A percentile compares a stretch with the other conserved stretches of the same genome.
These are phyloP conservation scores for Anastrepha obliqua DNA, from an alignment of 1,140 invertebrate genomes.

Conservation along the genomic window DNA sequence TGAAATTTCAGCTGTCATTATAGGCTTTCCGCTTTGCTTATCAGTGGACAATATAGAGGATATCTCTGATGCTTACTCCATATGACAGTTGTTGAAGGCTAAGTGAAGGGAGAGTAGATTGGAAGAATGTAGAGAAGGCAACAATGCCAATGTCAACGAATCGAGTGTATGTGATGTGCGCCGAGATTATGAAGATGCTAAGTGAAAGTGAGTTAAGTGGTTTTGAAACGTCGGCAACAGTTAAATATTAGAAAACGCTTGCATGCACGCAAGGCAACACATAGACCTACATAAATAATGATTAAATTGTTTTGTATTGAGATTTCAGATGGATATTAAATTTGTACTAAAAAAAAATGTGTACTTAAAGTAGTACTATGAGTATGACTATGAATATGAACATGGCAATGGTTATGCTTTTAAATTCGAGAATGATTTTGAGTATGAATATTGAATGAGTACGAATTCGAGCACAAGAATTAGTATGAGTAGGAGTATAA, in stretches of 20 bases:
- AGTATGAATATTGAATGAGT: not conserved
- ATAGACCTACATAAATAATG: no score
- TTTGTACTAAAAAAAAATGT: no score
- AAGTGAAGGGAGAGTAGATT: not conserved
- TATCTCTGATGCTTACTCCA: not conserved
- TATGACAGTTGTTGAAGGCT: not conserved
- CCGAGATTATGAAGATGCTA: not conserved
- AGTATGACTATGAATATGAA: not conserved
- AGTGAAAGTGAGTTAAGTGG: not conserved
- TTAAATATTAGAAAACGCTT: not conserved
- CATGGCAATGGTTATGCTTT: not conserved
- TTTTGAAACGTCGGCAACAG: not conserved
- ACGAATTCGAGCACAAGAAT: not conserved
- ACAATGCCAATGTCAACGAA: not conserved
- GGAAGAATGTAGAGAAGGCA: not conserved
- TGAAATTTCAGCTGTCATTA: conserved; percentile 30
- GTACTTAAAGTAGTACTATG: not conserved
- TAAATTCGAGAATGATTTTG: not conserved
- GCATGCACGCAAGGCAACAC: not conserved
- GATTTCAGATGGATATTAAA: no score
- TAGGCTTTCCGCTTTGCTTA: conserved; percentile 36
- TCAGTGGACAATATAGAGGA: not conserved
- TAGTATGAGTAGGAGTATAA: not conserved
- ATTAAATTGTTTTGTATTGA: no score
- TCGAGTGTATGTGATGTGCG: not conserved